These are phyloP conservation scores for Paralinhomoeus sp. DNA, from an alignment of 2,888 invertebrate genomes.

Conservation along the genomic window DNA sequence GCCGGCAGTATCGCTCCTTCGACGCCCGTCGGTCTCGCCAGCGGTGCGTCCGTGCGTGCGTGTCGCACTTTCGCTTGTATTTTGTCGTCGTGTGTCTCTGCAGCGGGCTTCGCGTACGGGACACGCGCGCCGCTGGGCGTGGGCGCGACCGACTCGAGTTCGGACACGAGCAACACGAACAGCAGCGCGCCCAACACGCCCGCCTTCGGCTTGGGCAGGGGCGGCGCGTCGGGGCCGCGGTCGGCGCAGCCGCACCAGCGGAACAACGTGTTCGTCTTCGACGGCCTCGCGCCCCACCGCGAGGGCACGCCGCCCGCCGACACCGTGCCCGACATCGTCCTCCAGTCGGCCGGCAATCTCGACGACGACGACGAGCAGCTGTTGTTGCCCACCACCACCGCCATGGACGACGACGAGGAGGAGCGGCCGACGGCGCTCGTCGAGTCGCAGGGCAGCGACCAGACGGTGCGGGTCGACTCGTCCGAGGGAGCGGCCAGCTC, in stretches of 20 bases:
- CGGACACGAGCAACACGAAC: too few species aligned
- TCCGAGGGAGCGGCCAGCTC: not conserved
- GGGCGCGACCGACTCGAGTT: too few species aligned
- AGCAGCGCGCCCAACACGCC: conserved; percentile 5
- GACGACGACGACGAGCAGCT: not conserved
- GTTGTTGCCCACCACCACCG: too few species aligned
- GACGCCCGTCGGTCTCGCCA: too few species aligned
- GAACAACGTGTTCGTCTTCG: not conserved
- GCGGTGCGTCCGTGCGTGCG: too few species aligned
- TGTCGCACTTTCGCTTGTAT: too few species aligned
- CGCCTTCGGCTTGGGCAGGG: not conserved
- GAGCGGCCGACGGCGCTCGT: not conserved
- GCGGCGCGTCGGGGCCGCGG: not conserved
- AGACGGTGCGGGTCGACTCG: not conserved
- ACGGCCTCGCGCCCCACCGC: not conserved
- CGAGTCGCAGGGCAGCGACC: not conserved
- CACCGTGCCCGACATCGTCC: not conserved
- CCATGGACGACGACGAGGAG: not conserved
- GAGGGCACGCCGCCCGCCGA: not conserved
- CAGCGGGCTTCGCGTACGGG: too few species aligned
- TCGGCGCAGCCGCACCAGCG: not conserved
- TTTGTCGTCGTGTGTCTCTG: too few species aligned
- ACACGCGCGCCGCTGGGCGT: too few species aligned
- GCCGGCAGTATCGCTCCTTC: too few species aligned
- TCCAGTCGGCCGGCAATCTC: not conserved